Conservation (phyloP, 2,113 vertebrate species). For the Prunella fulvescens region DNA sequence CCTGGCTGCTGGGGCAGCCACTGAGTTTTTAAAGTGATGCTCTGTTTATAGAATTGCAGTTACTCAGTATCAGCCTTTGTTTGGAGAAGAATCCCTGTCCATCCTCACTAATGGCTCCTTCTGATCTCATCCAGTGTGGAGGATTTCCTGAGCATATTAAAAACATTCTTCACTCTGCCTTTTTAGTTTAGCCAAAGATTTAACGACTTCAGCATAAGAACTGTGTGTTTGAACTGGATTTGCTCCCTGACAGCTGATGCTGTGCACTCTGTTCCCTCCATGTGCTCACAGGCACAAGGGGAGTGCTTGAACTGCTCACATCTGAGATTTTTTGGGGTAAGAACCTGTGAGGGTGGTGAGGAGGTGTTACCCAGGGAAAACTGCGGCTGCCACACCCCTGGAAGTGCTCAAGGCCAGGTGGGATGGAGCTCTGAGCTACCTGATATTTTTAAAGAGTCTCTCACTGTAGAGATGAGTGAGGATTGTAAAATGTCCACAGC, state of each 20-base stretch:
- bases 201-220: neutral
- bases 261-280: neutral
- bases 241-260: neutral
- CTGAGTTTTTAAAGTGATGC: neutral
- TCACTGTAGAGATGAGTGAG: neutral
- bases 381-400: neutral
- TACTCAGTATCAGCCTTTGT: neutral
- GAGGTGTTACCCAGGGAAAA: neutral
- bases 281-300: neutral
- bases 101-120: conserved; percentile 7
- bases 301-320: neutral
- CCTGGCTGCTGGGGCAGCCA: neutral
- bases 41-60: conserved; percentile 29
- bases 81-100: neutral
- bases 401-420: neutral
- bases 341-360: neutral
- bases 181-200: conserved; percentile 15
- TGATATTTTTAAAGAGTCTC: neutral
- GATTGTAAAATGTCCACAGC: neutral
- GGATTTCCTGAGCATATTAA: conserved; percentile 33
- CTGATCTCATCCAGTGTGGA: neutral
- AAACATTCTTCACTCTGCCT: conserved; percentile 24
- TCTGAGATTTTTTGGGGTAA: neutral
- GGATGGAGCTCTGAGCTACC: neutral
- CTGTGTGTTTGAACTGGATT: neutral